Percentiles rank a stretch among this genome's conserved stretches.
Conservation (phyloP, 2,113 vertebrate species). For the Todiramphus chloris region DNA sequence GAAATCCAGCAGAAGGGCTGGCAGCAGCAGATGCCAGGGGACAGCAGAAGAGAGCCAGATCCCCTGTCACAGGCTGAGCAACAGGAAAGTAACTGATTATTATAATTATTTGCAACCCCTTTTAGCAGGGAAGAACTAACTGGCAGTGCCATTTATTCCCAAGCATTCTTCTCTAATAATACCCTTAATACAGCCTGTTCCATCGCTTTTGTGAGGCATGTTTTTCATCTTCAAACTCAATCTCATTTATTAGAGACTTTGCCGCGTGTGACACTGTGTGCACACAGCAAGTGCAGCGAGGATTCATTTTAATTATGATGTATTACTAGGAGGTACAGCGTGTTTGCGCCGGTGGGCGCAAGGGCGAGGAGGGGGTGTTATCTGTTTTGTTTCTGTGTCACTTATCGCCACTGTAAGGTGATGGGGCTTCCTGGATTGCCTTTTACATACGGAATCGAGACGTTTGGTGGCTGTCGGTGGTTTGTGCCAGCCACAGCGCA, state of each 20-base stretch:
- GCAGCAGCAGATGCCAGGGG: neutral
- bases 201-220: conserved; percentile 13
- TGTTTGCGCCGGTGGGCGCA: neutral
- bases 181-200: conserved; percentile 40
- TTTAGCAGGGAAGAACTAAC: neutral
- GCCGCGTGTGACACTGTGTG: neutral
- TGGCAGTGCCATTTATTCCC: neutral
- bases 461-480: neutral
- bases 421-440: neutral
- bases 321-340: neutral
- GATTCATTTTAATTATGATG: conserved; percentile 10
- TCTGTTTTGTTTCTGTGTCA: neutral
- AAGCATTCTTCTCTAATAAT: conserved; percentile 51
- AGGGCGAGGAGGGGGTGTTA: neutral
- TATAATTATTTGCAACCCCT: conserved; percentile 17
- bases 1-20: neutral
- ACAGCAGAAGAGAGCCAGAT: neutral
- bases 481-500: accelerated
- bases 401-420: neutral
- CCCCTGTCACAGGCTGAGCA: neutral
- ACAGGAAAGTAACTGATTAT: conserved; percentile 9
- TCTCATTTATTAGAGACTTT: conserved; percentile 50
- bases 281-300: conserved; percentile 18
- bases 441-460: neutral
- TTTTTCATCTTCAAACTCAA: conserved; percentile 59